These are phyloP conservation scores for Catocala fraxini DNA, from an alignment of 2,888 invertebrate genomes.

Conservation along the genomic window DNA sequence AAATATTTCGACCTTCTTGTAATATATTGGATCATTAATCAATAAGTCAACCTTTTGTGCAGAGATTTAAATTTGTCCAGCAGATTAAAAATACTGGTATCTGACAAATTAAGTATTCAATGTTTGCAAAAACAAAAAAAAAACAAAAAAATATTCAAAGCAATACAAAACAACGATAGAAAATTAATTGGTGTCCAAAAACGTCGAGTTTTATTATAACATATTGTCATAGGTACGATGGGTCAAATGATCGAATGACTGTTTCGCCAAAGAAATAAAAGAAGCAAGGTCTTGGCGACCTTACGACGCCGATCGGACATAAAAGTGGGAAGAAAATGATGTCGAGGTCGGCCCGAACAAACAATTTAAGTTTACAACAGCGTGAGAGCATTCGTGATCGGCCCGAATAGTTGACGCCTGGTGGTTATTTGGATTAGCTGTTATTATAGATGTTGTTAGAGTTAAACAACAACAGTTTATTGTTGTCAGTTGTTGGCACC, in stretches of 20 bases:
- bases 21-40: conserved; percentile 24
- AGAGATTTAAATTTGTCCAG: neutral
- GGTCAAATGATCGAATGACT: conserved; percentile 26
- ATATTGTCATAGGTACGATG: conserved; percentile 23
- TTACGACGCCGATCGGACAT: conserved; percentile 47
- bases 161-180: conserved; percentile 9
- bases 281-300: conserved; percentile 50
- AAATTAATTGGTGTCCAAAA: conserved; percentile 23
- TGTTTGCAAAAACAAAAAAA: conserved; percentile 16
- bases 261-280: conserved; percentile 45
- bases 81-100: conserved; percentile 16
- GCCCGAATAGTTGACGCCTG: conserved; percentile 17
- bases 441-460: conserved; percentile 8
- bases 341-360: conserved; percentile 57
- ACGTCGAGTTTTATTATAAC: conserved; percentile 22
- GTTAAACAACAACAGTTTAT: conserved; percentile 21
- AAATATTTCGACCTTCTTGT: neutral
- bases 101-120: conserved; percentile 28
- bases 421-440: conserved; percentile 8
- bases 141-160: conserved; percentile 14
- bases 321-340: conserved; percentile 54
- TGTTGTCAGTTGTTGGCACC: neutral
- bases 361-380: conserved; percentile 46
- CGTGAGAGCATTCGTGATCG: conserved; percentile 15
- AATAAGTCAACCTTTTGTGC: conserved; percentile 24